Base-by-base conservation (phyloP, 2,888 invertebrate genomes). In the Caenorhabditis panamensis region DNA sequence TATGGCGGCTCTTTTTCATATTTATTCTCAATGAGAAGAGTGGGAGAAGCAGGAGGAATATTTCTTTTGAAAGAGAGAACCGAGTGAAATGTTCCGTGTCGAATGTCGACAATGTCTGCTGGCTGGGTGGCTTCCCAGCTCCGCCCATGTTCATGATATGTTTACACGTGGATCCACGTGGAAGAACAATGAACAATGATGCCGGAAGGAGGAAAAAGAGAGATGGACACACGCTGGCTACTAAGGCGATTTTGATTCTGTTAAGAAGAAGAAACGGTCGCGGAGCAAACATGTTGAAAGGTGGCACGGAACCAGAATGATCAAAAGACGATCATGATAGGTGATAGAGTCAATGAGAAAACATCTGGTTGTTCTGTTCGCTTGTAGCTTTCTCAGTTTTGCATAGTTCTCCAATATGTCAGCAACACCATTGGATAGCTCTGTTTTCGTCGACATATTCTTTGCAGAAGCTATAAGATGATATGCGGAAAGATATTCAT, bases 241-340 rank as follows among this genome's bases (percentile, higher is more conserved):
- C 24, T 63, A 63, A 63, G 62, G 11, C 62, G 62, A 49, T 49
- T 49, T 49, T 49, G 31, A 63, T 64, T 26, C 61, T 44, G 61
- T 44, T 61, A 61, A 61, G 61, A 62, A 54, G 58, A 22, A 9
- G 28, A 31, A 44, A 47, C 28, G 22, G 20, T 4, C 31, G 63
- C 5, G 31, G 41, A 49, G 56, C 72, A 73, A 73, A 73, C 72
- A 73, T 73, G 64, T 73, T 63, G 47, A 49, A 44, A 36, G 59
- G 59, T 58, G 58, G 58, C n/a, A 41, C 5, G 41, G 13, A 41
- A 41, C 41, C 41, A 41, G 41, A 41, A 41, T 41, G 41, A 41
- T 41, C 41, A 41, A 41, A 41, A 41, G n/a, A n/a, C n/a, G n/a
- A n/a, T n/a, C n/a, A n/a, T n/a, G 41, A 41, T 16, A 41, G 41